Percentiles rank a stretch among this genome's conserved stretches.
phyloP scores from a whole-genome alignment of 2,797 vertebrate species.

The Craterocephalus amniculus region DNA sequence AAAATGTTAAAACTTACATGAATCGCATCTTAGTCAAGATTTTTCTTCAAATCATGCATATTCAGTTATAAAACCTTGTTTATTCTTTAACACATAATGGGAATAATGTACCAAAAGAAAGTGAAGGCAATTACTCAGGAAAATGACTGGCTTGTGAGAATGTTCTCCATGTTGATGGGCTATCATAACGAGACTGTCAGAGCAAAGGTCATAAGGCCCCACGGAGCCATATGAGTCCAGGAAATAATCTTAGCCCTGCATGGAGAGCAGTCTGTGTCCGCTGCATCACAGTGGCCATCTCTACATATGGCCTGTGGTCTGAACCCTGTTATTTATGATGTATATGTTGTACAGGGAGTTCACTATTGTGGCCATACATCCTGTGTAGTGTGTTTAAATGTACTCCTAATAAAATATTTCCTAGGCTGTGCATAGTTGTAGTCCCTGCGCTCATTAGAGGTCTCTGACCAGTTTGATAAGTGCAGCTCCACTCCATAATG shows the following conservation, averaged over 20 bases:
- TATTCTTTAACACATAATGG: constrained; percentile 31
- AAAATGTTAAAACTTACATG: constrained; percentile 9
- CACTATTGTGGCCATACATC: constrained; percentile 67
- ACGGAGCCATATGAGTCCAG: constrained; percentile 55
- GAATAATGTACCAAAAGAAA: constrained; percentile 25
- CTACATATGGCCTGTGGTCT: constrained; percentile 28
- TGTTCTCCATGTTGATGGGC: constrained; percentile 59
- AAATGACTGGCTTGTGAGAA: constrained; percentile 48
- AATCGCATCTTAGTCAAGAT: constrained; percentile 16
- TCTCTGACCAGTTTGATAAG: constrained; percentile 80
- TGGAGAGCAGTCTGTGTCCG: constrained; percentile 54
- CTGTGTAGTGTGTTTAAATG: constrained; percentile 79
- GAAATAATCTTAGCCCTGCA: constrained; percentile 65
- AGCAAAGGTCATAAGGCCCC: constrained; percentile 70
- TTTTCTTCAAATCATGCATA: constrained; percentile 6
- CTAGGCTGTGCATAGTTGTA: constrained; percentile 64
- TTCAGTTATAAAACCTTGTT: constrained; percentile 14
- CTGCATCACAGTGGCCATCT: constrained; percentile 35
- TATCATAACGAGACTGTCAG: constrained; percentile 61
- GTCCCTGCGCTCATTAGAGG: constrained; percentile 82
- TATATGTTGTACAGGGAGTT: constrained; percentile 62
- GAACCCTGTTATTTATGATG: constrained; percentile 67
- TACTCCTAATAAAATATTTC: constrained; percentile 86
- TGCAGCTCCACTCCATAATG: constrained; percentile 79
- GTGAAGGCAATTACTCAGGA: constrained; percentile 41